These are phyloP conservation scores for Drosophila nikananu DNA, from an alignment of 1,140 invertebrate genomes.

Conservation along the genomic window DNA sequence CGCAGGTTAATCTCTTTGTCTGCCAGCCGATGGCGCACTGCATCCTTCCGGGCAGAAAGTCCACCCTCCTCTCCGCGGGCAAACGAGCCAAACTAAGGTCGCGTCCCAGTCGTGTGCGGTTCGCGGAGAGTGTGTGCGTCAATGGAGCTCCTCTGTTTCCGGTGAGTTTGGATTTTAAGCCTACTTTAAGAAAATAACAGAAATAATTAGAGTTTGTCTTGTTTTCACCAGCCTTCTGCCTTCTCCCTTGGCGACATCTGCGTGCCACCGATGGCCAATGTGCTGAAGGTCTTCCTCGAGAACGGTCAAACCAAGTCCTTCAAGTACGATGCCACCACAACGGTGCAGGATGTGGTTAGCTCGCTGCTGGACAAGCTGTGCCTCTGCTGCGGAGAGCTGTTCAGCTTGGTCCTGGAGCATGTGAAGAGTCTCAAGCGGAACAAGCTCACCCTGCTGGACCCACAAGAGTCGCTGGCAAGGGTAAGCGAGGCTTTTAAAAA, in stretches of 20 bases:
- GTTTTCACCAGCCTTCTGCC: constrained; percentile 88
- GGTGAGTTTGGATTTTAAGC: constrained; percentile 85
- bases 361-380: constrained; percentile 95
- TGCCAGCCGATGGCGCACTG: constrained; percentile 92
- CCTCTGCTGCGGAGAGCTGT: constrained; percentile 92
- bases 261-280: constrained; percentile 95
- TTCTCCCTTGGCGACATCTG: constrained; percentile 92
- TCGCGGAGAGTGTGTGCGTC: constrained; percentile 94
- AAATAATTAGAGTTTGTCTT: neutral
- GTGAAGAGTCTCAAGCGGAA: constrained; percentile 94
- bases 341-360: constrained; percentile 93
- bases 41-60: constrained; percentile 89
- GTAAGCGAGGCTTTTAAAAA: constrained; percentile 86
- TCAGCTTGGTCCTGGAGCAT: constrained; percentile 95
- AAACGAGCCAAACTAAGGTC: constrained; percentile 93
- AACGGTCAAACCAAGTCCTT: constrained; percentile 99
- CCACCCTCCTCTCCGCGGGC: constrained; percentile 93
- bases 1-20: constrained; percentile 91
- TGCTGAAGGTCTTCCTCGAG: constrained; percentile 96
- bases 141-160: constrained; percentile 93
- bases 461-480: constrained; percentile 93
- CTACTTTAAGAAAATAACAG: neutral
- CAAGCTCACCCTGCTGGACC: constrained; percentile 93
- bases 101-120: constrained; percentile 94
- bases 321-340: constrained; percentile 96